Base-by-base conservation (phyloP, 2,888 invertebrate species). In the Phortica okadai region DNA sequence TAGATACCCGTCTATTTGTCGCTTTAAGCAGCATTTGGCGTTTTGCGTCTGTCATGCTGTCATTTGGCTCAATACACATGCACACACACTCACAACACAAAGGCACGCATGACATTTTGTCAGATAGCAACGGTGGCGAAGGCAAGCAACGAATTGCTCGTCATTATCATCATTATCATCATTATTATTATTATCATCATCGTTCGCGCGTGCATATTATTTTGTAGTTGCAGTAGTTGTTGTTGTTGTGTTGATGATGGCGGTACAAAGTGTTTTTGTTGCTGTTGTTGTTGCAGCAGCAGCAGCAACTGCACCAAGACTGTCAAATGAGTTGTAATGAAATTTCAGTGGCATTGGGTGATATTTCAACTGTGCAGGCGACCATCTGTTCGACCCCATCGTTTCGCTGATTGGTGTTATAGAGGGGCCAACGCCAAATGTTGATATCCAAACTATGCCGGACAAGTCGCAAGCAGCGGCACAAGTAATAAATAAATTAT, bases 291-390 rank as follows among this genome's bases (percentile, higher is more conserved):
- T 59, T 59, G 59, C 21, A 16, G n/a, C 7, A 16, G 59, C 16
- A 44, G 67, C 10, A 16, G 69, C 11, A n/a, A 50, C 83, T 88
- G 88, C 87, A 88, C 85, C 85, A 85, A 85, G 85, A 85, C 88
- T 86, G 86, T 88, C 86, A 86, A 86, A 86, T 88, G 88, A 88
- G 88, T 86, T 88, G 88, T 88, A 86, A 86, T 87, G 86, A 87
- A 86, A 86, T 86, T 86, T 88, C 88, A 85, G 80, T 83, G 81
- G 44, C 67, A 44, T 33, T 72, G 54, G 54, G 80, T 83, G 81
- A 21, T 16, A 44, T 33, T 72, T 25, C 33, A 25, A 25, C 33
- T 62, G 62, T 62, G 4, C 16, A 21, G 62, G 25, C 16, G 62
- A 25, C 16, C 14, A 33, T 33, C 33, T 33, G 33, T 33, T 33